These are phyloP conservation scores for Acrocephalus kingi DNA, from an alignment of 2,113 vertebrate genomes.

Conservation along the genomic window DNA sequence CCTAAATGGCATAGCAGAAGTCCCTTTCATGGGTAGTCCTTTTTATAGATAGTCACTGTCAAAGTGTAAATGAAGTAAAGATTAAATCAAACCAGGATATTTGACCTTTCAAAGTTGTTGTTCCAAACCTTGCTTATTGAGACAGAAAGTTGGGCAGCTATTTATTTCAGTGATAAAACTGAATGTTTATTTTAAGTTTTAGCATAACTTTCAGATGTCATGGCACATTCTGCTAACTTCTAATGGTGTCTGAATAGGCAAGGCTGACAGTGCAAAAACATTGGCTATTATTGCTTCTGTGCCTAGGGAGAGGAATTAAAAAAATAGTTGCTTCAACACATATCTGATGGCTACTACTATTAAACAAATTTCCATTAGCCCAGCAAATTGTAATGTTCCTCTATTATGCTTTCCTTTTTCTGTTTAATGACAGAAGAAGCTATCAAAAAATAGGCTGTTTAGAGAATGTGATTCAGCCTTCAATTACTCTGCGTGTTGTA, in stretches of 20 bases:
- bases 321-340: neutral
- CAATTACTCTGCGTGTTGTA: neutral
- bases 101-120: neutral
- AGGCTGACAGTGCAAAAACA: neutral
- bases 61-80: neutral
- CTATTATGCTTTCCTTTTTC: neutral
- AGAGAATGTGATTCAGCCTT: conserved; percentile 36
- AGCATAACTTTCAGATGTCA: neutral
- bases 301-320: neutral
- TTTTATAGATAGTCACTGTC: neutral
- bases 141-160: neutral
- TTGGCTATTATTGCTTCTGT: neutral
- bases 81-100: neutral
- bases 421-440: neutral
- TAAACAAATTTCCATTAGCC: neutral
- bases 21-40: neutral
- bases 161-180: neutral
- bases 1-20: neutral
- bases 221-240: neutral
- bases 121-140: neutral
- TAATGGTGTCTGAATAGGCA: neutral
- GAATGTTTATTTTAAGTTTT: neutral
- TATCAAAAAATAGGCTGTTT: neutral
- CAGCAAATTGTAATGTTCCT: neutral
- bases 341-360: neutral